A percentile compares a stretch with the other conserved stretches of the same genome.
These are phyloP conservation scores for Druon quercuslanigerum DNA, from an alignment of 1,140 invertebrate genomes.

Conservation along the genomic window DNA sequence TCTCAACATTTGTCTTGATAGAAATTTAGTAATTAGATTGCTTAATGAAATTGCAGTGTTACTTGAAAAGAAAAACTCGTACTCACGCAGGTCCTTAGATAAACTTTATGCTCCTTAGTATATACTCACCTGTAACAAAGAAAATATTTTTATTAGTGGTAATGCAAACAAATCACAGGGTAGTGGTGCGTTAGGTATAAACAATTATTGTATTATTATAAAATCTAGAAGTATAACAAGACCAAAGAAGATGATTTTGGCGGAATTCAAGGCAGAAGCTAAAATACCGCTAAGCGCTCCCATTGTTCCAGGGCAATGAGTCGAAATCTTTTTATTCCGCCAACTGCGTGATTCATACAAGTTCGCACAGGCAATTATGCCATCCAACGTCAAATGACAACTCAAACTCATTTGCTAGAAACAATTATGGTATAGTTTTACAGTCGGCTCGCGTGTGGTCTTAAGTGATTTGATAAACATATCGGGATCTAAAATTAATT, in stretches of 20 bases:
- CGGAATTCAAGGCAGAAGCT: neutral
- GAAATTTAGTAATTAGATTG: too few species aligned
- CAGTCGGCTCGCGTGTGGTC: neutral
- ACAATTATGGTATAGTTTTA: neutral
- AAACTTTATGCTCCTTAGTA: too few species aligned
- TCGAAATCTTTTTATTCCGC: constrained; percentile 22
- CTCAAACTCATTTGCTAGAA: neutral
- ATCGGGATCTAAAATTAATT: too few species aligned
- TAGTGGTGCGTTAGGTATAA: too few species aligned
- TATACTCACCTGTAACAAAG: too few species aligned
- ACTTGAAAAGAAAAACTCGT: too few species aligned
- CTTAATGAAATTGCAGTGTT: too few species aligned
- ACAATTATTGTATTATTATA: too few species aligned
- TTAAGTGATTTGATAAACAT: neutral
- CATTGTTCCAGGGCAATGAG: constrained; percentile 25
- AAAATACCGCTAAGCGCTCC: constrained; percentile 14
- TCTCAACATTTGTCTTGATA: too few species aligned
- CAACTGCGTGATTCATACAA: constrained; percentile 18
- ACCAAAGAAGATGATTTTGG: constrained; percentile 8
- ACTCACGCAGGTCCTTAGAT: too few species aligned
- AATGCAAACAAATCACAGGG: too few species aligned
- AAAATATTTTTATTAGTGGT: too few species aligned
- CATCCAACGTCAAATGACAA: constrained; percentile 16
- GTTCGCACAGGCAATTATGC: constrained; percentile 25
- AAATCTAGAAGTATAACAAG: neutral